Evolutionary conservation across 2,797 vertebrate genomes (phyloP).

Genomic region (Todus mexicanus): DNA sequence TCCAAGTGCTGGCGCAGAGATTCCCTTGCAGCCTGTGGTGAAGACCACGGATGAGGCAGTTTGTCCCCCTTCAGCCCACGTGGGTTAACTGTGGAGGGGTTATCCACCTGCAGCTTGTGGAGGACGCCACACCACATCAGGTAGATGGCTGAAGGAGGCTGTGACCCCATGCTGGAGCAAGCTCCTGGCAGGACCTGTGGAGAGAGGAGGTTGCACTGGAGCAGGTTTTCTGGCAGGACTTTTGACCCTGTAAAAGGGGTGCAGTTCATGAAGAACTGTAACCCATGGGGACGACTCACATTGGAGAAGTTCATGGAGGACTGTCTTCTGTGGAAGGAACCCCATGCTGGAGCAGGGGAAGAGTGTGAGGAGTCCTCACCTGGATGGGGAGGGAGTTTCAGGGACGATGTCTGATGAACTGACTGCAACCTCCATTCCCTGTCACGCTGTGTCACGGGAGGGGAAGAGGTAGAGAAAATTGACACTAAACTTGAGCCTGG

Average conservation of each 20-base stretch:
- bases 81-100: neutral
- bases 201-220: neutral
- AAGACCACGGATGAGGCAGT: neutral
- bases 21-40: neutral
- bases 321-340: neutral
- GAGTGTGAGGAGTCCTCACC: neutral
- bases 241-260: neutral
- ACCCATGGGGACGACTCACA: neutral
- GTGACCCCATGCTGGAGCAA: fast-evolving
- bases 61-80: neutral
- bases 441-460: neutral
- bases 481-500: neutral
- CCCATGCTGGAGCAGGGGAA: fast-evolving
- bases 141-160: neutral
- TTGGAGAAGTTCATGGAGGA: neutral
- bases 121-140: neutral
- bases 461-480: neutral
- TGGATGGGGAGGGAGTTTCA: neutral
- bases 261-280: neutral
- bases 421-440: neutral
- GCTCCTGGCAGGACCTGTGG: neutral
- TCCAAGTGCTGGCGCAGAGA: neutral
- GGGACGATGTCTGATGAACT: too few species aligned
- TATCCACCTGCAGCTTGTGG: neutral
- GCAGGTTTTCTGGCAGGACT: neutral